phyloP scores from a whole-genome alignment of 2,797 vertebrate genomes.

The Bryconaethiops microstoma region DNA sequence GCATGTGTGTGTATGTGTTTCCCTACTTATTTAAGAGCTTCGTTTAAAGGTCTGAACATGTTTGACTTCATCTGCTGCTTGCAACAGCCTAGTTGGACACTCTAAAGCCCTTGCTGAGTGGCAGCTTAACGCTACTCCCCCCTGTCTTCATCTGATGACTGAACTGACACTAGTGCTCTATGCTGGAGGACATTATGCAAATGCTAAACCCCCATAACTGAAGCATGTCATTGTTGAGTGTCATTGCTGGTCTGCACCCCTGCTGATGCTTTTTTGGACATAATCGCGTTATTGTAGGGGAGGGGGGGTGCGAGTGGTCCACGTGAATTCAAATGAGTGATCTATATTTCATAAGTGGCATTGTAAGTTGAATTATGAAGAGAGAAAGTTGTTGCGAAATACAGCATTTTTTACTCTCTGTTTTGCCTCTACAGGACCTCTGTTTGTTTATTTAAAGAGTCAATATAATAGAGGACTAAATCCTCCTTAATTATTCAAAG shows the following conservation, averaged over 20 bases:
- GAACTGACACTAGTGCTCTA: constrained; percentile 19
- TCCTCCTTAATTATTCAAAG: too few relatives aligned
- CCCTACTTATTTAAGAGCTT: constrained; percentile 13
- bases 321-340: constrained; percentile 39
- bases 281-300: constrained; percentile 12
- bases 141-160: constrained; percentile 25
- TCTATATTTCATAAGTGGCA: constrained; percentile 7
- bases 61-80: constrained; percentile 20
- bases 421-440: not conserved
- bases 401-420: not conserved
- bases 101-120: constrained; percentile 29
- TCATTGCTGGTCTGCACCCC: constrained; percentile 24
- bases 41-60: constrained; percentile 39
- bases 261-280: not conserved
- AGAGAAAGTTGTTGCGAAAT: not conserved
- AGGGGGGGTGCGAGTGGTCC: not conserved
- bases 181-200: constrained; percentile 51
- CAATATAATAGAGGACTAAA: not conserved
- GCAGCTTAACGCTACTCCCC: constrained; percentile 31
- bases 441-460: not conserved
- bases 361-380: constrained; percentile 19
- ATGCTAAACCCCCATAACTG: constrained; percentile 43
- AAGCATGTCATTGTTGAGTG: constrained; percentile 46
- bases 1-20: not conserved
- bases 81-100: constrained; percentile 4